Percentiles rank a stretch among this genome's conserved stretches.
Conservation (phyloP, 64 coral and sea anemone genomes). For the Porites australiensis region DNA sequence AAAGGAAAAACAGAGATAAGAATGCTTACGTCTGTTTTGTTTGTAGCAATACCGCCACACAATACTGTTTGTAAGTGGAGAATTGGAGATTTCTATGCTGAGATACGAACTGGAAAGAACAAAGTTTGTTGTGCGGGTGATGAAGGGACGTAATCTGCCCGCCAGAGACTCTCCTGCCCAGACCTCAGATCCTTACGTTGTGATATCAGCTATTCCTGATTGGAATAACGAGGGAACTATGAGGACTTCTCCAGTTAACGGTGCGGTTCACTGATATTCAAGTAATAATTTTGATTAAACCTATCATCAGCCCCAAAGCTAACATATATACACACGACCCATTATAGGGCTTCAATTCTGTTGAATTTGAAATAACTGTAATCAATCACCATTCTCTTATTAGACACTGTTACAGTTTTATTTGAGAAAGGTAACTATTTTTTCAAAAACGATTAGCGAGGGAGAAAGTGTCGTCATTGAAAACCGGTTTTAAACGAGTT, state of each 20-base stretch:
- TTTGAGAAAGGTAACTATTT: too few species aligned
- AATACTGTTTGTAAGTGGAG: conserved; percentile 52
- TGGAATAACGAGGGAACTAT: conserved; percentile 68
- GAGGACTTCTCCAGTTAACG: conserved; percentile 61
- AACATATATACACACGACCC: too few species aligned
- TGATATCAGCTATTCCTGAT: conserved; percentile 66
- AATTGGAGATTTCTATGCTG: conserved; percentile 85
- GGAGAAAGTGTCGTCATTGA: too few species aligned
- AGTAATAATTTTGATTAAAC: too few species aligned
- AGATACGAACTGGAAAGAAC: conserved; percentile 59
- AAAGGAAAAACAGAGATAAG: too few species aligned
- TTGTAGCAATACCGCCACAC: conserved; percentile 61
- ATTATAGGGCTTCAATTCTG: too few species aligned
- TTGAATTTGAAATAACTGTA: too few species aligned
- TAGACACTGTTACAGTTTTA: too few species aligned
- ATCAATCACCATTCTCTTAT: too few species aligned
- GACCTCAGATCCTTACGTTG: conserved; percentile 76
- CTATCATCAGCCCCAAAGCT: too few species aligned
- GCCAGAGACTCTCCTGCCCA: conserved; percentile 56
- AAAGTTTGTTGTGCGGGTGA: conserved; percentile 64
- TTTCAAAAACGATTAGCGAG: too few species aligned
- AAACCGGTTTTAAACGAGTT: too few species aligned
- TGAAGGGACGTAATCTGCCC: conserved; percentile 71
- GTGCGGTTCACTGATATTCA: background rate
- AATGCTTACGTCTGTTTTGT: background rate